Evolutionary conservation across 2,797 vertebrate species (phyloP).

Genomic region (Carapus acus): DNA sequence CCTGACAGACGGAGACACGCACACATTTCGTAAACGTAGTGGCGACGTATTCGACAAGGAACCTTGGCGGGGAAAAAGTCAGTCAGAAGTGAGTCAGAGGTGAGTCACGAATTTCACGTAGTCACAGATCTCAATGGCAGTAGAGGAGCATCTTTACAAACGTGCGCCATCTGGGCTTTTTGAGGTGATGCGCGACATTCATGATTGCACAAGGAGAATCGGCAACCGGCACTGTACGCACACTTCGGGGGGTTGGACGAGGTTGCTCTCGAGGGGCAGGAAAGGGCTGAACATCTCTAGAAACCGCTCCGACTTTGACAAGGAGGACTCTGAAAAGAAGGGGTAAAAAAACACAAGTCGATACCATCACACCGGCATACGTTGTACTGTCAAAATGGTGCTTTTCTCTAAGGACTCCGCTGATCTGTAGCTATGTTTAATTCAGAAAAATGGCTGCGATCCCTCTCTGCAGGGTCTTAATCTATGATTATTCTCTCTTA

Average conservation of each 20-base stretch:
- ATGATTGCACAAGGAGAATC: too few species aligned
- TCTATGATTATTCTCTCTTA: constrained; percentile 27
- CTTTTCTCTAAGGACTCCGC: constrained; percentile 42
- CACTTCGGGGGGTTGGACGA: constrained; percentile 57
- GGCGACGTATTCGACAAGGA: constrained; percentile 15
- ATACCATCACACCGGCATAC: constrained; percentile 1
- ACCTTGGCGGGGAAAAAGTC: constrained; percentile 3
- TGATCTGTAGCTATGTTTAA: constrained; percentile 53
- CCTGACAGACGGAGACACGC: constrained; percentile 48
- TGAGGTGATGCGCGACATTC: too few species aligned
- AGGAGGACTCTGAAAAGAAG: constrained; percentile 64
- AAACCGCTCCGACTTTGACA: constrained; percentile 76
- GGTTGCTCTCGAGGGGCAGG: constrained; percentile 62
- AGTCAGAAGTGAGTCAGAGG: constrained; percentile 4
- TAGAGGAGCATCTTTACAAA: background rate
- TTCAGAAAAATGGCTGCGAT: constrained; percentile 37
- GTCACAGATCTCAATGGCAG: constrained; percentile 6
- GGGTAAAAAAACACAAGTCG: constrained; percentile 14
- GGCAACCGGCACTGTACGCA: constrained; percentile 64
- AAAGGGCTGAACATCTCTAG: constrained; percentile 85
- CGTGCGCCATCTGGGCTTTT: constrained; percentile 1
- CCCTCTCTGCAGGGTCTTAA: constrained; percentile 31
- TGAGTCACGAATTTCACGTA: constrained; percentile 24
- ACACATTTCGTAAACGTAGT: too few species aligned
- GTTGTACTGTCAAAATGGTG: constrained; percentile 36